Evolutionary conservation across 2,113 vertebrate species (phyloP), one percentile per base, ranked within the genome.

Genomic region (Sander vitreus): DNA sequence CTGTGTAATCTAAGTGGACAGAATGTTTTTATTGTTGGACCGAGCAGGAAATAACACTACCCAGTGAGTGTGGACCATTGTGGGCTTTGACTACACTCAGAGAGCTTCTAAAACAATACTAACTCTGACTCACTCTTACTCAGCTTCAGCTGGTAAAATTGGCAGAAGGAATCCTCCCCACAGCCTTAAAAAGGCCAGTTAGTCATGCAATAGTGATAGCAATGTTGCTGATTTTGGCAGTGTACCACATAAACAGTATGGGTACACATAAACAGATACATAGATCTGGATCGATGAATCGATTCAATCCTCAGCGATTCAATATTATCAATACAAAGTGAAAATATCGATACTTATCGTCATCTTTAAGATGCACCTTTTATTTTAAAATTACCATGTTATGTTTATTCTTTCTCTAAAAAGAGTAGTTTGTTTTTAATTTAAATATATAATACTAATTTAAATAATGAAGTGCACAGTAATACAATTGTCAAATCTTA

Each of bases 81-180:
- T 66, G 76, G 66, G 84, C 75, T 83, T 85, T 50, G 78, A 86
- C 87, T 79, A 54, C 75, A 70, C 54, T 59, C 69, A 65, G 73
- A 78, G 82, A 78, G 87, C 64, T 58, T 51, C 16, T 57, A 47
- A 85, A 86, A 84, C 85, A 87, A 59, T 57, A 71, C 75, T 48
- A 82, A 62, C 70, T 81, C 55, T 90, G 83, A 88, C 72, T 88
- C 85, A 88, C 66, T 73, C 66, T 78, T 74, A 76, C 81, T 85
- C 77, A 81, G 68, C 86, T 66, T 54, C 68, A 73, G 77, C 66
- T 76, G 76, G 69, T 82, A 73, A 87, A 89, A 81, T 43, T 83
- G 76, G 70, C 77, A 86, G 81, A 48, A 76, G 25, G 54, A 88
- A 73, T 7, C 43, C 33, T 72, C 66, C 58, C 66, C 66, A 79